Base-by-base conservation (phyloP, 2,113 vertebrate species). In the Etia nguti region DNA sequence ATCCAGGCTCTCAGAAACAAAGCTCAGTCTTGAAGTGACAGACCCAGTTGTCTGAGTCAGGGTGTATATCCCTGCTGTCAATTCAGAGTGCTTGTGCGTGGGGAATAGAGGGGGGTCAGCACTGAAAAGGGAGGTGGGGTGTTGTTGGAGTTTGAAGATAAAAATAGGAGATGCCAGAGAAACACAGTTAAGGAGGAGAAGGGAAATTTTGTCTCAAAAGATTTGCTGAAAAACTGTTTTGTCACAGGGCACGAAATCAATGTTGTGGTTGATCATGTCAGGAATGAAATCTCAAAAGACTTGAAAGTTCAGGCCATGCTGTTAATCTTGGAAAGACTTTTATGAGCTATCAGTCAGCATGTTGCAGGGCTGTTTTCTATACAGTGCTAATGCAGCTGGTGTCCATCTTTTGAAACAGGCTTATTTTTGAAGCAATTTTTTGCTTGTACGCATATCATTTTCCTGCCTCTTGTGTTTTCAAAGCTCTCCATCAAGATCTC, bases 21-120 rank as follows among this genome's bases (percentile, higher is more conserved):
- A 84, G 81, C 41, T 52, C 36, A 3, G 88, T 90, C 91, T 94
- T 93, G 86, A 92, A 90, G 89, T 94, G 93, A 95, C 93, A 94
- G 90, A 80, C 86, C 88, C 90, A 85, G 90, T 94, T 93, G 91
- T 93, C 84, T 84, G 81, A 94, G 87, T 92, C 88, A 91, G 85
- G 81, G 68, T 92, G 50, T 77, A 84, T 79, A 75, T 88, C 86
- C 43, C 81, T 82, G 87, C 89, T 93, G 91, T 95, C 94, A 92
- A 41, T 34, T 89, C 70, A 88, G 70, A 55, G 83, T 90, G 89
- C 77, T 88, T 70, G 29, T 75, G 38, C 16, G 20, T 80, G 62
- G 10, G 13, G n/a, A 89, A 57, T 73, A 31, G 13, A 73, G 77
- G 54, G n/a, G 16, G 77, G 59, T 77, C 36, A 56, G 26, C 56